phyloP scores from a whole-genome alignment of 2,797 vertebrate species.

The Gymnoscopelus microlampas region DNA sequence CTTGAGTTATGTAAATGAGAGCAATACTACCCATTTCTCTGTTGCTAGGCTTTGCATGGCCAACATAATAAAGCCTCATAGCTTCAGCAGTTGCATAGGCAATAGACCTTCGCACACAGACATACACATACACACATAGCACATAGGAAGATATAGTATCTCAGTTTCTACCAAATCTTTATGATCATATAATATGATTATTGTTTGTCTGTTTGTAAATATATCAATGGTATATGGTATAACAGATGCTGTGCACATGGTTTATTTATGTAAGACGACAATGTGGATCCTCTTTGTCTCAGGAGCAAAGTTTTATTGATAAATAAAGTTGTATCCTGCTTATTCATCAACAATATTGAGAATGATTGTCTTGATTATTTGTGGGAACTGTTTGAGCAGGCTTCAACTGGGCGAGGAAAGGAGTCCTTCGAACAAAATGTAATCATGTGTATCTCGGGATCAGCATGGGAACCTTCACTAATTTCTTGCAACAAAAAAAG shows the following conservation, averaged over 20 bases:
- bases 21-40: slow-evolving; percentile 55
- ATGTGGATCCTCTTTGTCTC: slow-evolving; percentile 75
- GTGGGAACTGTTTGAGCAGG: too few relatives aligned
- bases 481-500: too few relatives aligned
- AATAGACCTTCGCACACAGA: slow-evolving; percentile 17
- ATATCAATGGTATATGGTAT: slow-evolving; percentile 65
- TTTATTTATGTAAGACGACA: slow-evolving; percentile 69
- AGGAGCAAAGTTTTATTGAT: slow-evolving; percentile 88
- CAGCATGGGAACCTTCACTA: too few relatives aligned
- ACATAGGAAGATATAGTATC: slow-evolving; percentile 23
- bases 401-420: too few relatives aligned
- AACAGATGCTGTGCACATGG: slow-evolving; percentile 64
- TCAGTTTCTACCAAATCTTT: slow-evolving; percentile 37
- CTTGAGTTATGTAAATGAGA: slow-evolving; percentile 25
- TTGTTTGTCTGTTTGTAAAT: slow-evolving; percentile 66
- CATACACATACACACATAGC: slow-evolving; percentile 17
- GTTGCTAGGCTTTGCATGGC: slow-evolving; percentile 67
- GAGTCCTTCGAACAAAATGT: too few relatives aligned
- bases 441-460: too few relatives aligned
- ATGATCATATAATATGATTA: slow-evolving; percentile 51
- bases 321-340: slow-evolving; percentile 92
- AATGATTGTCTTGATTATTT: slow-evolving; percentile 39
- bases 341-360: slow-evolving; percentile 81
- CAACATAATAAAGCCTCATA: slow-evolving; percentile 44
- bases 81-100: slow-evolving; percentile 42